phyloP scores from a whole-genome alignment of 2,888 invertebrate genomes.

The Pycnomerus fuliginosus region DNA sequence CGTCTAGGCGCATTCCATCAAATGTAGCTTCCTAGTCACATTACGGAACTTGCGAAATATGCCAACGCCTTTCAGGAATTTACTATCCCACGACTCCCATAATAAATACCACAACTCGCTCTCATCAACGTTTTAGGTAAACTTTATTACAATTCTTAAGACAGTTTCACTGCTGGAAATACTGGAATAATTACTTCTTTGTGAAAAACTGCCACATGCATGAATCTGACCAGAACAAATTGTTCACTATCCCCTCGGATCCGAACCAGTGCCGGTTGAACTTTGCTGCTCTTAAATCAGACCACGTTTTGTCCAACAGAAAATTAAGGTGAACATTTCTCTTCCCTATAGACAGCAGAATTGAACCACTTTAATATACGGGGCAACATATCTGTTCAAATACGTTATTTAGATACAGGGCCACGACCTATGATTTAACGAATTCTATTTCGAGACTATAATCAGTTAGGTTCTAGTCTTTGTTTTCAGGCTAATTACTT shows the following conservation, averaged over 20 bases:
- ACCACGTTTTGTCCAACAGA: constrained; percentile 45
- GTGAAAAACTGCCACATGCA: background rate
- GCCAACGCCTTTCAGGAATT: constrained; percentile 49
- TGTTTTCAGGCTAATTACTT: too few relatives aligned
- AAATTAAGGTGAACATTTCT: constrained; percentile 50
- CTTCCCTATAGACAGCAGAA: constrained; percentile 45
- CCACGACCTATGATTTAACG: too few relatives aligned
- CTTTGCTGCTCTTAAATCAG: constrained; percentile 46
- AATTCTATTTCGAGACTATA: too few relatives aligned
- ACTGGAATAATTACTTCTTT: too few relatives aligned
- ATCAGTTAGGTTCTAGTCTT: too few relatives aligned
- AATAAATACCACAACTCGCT: constrained; percentile 37
- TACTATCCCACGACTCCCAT: constrained; percentile 39
- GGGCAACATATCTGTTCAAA: too few relatives aligned
- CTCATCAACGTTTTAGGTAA: constrained; percentile 32
- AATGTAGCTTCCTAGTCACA: constrained; percentile 47
- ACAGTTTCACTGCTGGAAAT: too few relatives aligned
- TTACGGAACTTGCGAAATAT: constrained; percentile 47
- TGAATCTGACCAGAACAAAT: constrained; percentile 28
- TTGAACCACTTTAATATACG: constrained; percentile 44
- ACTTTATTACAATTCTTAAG: too few relatives aligned
- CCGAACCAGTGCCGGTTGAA: constrained; percentile 49
- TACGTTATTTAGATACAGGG: too few relatives aligned
- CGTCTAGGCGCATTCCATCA: constrained; percentile 49
- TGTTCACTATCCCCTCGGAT: constrained; percentile 34